Evolutionary conservation across 2,113 vertebrate genomes (phyloP).

Genomic region (Lagopus muta): DNA sequence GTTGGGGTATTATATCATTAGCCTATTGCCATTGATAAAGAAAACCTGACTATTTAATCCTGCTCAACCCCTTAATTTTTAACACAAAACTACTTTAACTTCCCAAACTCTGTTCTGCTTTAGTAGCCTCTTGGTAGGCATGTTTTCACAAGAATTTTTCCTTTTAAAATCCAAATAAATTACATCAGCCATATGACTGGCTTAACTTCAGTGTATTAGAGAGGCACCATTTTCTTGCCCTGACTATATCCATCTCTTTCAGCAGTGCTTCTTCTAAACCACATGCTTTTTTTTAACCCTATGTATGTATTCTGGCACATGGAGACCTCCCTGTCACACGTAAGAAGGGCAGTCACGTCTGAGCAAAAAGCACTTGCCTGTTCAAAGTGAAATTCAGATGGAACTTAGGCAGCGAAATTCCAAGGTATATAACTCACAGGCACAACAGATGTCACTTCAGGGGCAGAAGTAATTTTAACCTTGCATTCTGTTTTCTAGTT

Average conservation of each 20-base stretch:
- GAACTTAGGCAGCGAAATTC: not conserved
- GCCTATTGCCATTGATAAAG: conserved; percentile 17
- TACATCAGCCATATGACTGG: not conserved
- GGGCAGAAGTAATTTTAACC: not conserved
- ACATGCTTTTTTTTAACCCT: not conserved
- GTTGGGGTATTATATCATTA: not conserved
- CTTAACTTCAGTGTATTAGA: not conserved
- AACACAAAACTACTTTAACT: not conserved
- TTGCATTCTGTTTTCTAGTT: not conserved
- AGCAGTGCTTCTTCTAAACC: not conserved
- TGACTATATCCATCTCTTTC: not conserved
- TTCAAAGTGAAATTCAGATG: not conserved
- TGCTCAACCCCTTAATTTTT: not conserved
- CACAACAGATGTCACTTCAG: not conserved
- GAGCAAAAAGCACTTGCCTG: not conserved
- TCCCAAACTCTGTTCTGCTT: not conserved
- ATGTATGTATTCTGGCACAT: too few species aligned
- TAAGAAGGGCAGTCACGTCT: not conserved
- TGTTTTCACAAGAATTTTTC: conserved; percentile 5
- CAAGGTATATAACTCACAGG: not conserved
- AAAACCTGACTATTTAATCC: not conserved
- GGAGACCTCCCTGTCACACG: too few species aligned
- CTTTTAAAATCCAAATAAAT: conserved; percentile 26
- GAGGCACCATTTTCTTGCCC: conserved; percentile 17
- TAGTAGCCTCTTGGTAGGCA: not conserved